Conservation (phyloP, 2,888 invertebrate species). For the Schizotus pectinicornis region DNA sequence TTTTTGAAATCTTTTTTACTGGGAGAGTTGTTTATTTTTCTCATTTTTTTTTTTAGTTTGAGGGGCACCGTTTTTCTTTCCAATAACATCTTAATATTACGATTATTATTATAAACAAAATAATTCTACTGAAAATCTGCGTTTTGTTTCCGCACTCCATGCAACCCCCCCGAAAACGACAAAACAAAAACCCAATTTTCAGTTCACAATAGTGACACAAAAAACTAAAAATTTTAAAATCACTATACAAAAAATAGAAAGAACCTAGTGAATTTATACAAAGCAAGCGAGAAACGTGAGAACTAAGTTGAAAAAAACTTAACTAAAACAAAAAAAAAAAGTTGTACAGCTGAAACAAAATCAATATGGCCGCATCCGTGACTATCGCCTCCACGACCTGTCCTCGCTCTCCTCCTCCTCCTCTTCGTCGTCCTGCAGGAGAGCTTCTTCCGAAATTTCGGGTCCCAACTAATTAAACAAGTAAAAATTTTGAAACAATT, state of each 20-base stretch:
- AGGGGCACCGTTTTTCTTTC: constrained; percentile 26
- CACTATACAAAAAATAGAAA: constrained; percentile 17
- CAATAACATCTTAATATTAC: constrained; percentile 17
- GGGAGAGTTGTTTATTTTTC: constrained; percentile 14
- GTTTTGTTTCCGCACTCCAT: constrained; percentile 2
- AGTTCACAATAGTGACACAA: constrained; percentile 18
- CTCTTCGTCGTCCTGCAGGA: constrained; percentile 83
- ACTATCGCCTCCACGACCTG: constrained; percentile 90
- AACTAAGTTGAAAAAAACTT: background rate
- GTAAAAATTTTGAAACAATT: background rate
- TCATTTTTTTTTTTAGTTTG: constrained; percentile 9
- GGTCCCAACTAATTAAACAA: constrained; percentile 47
- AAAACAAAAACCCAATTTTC: constrained; percentile 21
- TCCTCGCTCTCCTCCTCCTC: constrained; percentile 86
- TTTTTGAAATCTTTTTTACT: constrained; percentile 18
- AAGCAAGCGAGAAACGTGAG: constrained; percentile 17
- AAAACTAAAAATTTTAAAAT: constrained; percentile 16
- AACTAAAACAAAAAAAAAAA: constrained; percentile 12
- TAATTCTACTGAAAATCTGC: constrained; percentile 24
- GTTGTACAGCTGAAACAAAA: constrained; percentile 10
- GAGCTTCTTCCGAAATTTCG: constrained; percentile 67
- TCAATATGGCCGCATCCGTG: constrained; percentile 2
- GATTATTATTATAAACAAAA: constrained; percentile 15
- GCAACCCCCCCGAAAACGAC: background rate
- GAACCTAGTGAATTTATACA: constrained; percentile 14